Conservation (phyloP, 2,113 vertebrate species). For the Charadrius vociferus region DNA sequence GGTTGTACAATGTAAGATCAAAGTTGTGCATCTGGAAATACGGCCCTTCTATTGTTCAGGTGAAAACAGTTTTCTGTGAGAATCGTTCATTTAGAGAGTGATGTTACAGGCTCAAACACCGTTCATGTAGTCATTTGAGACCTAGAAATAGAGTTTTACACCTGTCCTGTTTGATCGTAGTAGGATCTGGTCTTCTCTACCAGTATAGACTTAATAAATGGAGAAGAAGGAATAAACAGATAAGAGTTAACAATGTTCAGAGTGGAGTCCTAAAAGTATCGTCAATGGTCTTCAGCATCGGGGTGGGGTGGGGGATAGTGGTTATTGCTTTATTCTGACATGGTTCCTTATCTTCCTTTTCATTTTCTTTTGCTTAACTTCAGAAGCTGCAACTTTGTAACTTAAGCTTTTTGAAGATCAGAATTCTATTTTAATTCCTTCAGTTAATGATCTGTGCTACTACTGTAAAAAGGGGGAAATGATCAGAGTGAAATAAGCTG, state of each 20-base stretch:
- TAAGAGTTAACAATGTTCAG: neutral
- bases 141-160: neutral
- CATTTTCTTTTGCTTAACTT: neutral
- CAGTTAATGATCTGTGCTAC: neutral
- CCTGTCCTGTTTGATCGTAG: neutral
- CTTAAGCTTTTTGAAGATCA: neutral
- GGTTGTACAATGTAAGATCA: neutral
- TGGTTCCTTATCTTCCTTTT: neutral
- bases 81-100: neutral
- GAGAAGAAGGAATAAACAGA: neutral
- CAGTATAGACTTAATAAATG: neutral
- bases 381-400: neutral
- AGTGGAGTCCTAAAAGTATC: neutral
- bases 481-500: neutral
- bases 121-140: neutral
- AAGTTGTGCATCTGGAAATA: neutral
- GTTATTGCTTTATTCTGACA: neutral
- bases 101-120: neutral
- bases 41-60: neutral
- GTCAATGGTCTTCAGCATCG: neutral
- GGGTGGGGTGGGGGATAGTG: too few species aligned
- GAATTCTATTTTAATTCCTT: neutral
- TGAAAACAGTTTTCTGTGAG: neutral
- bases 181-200: neutral
- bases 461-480: neutral